Conservation (phyloP, 1,140 invertebrate genomes). For the Laodelphax striatellus region DNA sequence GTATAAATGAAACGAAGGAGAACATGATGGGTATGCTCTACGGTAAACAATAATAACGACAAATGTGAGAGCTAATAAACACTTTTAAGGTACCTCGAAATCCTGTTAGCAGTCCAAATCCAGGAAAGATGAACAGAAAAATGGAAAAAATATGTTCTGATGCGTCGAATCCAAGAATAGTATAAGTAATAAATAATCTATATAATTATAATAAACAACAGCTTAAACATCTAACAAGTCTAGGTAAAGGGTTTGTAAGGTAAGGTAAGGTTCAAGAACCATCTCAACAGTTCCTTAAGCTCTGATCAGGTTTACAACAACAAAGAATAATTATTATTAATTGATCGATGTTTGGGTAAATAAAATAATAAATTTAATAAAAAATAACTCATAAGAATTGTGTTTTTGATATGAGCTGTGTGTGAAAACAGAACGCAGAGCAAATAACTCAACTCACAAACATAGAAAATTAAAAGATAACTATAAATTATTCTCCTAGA, state of each 20-base stretch:
- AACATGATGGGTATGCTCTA: constrained; percentile 15
- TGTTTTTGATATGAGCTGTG: not conserved
- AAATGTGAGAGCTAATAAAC: constrained; percentile 24
- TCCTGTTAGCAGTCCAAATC: constrained; percentile 47
- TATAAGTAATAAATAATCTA: constrained; percentile 14
- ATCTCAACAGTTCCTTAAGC: constrained; percentile 92
- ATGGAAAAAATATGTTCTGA: constrained; percentile 28
- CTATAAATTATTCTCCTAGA: not conserved
- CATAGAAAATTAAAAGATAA: not conserved
- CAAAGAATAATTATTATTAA: not conserved
- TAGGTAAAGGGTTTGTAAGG: not conserved
- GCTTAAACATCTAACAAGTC: not conserved
- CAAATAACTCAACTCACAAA: constrained; percentile 1
- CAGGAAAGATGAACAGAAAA: constrained; percentile 42
- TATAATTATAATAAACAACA: constrained; percentile 8
- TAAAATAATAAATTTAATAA: not conserved
- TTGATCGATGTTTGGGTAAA: no score
- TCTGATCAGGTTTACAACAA: constrained; percentile 23
- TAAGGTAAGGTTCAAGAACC: constrained; percentile 57
- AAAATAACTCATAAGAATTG: not conserved
- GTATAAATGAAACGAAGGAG: constrained; percentile 6
- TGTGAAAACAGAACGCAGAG: not conserved
- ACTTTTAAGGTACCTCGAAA: constrained; percentile 53
- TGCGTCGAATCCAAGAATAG: constrained; percentile 13
- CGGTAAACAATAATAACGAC: constrained; percentile 14